These are phyloP conservation scores for Hippocampus zosterae DNA, from an alignment of 2,113 vertebrate species.

Conservation along the genomic window DNA sequence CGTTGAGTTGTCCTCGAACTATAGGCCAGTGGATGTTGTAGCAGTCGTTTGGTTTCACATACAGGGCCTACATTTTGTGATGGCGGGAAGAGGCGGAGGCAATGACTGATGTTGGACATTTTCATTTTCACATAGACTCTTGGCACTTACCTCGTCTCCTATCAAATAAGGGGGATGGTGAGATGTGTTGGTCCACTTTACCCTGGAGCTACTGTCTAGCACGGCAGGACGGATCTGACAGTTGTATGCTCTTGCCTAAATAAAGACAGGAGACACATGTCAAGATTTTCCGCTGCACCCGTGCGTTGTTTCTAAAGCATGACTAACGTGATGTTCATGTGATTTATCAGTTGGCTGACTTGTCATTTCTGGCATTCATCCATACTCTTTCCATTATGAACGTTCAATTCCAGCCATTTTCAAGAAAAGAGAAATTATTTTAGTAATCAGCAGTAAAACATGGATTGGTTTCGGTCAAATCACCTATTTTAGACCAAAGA, in stretches of 20 bases:
- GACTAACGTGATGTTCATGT: no score
- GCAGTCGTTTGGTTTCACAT: constrained; percentile 86
- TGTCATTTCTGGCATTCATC: no score
- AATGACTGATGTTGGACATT: not conserved
- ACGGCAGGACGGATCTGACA: constrained; percentile 91
- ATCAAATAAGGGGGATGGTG: constrained; percentile 88
- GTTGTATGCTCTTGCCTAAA: constrained; percentile 86
- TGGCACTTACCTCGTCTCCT: constrained; percentile 87
- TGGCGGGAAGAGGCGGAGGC: not conserved
- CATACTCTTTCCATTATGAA: no score
- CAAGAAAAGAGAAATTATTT: no score
- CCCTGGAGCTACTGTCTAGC: constrained; percentile 85
- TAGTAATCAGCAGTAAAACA: no score
- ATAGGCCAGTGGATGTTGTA: constrained; percentile 93
- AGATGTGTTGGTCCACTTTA: constrained; percentile 90
- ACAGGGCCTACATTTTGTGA: constrained; percentile 75
- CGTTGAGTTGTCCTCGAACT: constrained; percentile 86
- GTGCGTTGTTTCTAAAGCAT: not conserved
- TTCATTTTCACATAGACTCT: not conserved
- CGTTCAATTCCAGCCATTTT: no score
- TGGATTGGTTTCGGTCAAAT: no score
- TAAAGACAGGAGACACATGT: not conserved
- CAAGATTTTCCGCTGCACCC: not conserved
- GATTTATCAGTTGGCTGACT: no score
- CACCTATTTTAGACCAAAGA: no score